Evolutionary conservation across 2,888 invertebrate species (phyloP), one percentile per base, ranked within the genome.

Genomic region (Bombylius discolor): DNA sequence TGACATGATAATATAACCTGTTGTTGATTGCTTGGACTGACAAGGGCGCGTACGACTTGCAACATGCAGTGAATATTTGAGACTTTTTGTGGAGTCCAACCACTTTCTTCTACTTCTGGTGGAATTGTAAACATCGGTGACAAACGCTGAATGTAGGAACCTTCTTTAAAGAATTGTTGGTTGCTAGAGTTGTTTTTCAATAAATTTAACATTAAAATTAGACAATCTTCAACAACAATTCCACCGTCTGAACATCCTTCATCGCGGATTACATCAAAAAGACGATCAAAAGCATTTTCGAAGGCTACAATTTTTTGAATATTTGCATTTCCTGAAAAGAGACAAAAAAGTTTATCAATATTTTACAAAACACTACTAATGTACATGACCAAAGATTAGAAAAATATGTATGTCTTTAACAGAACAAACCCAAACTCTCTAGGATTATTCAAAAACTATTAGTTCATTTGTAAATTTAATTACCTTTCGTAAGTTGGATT

Each of bases 301-400:
- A 98, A 99, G 0, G 98, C 97, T 0, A 99, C 95, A 66, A 99
- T 97, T 76, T 98, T 99, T 72, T 98, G 97, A 65, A 98, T 94
- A 71, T 95, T 97, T 0, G 95, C 90, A 76, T 99, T 97, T 13
- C 89, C 88, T 60, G 14, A n/a, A 49, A 52, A 47, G 5, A 44
- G 66, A 78, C 89, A 4, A 49, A 50, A 32, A 56, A 23, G 23
- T 23, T 23, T 23, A 23, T 36, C 9, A 36, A 36, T 36, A 36
- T 36, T 36, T 8, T 36, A 6, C 36, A 11, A 44, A 44, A 44
- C 7, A 11, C 11, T 39, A 39, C 11, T 39, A 39, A 3, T 39
- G 1, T 11, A 39, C 39, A 39, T 39, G 4, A 9, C 4, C 39
- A 39, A 1, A 23, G 23, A 23, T 23, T 2, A 23, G 1, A 2